These are phyloP conservation scores for Phalacrocorax brasilianus DNA, from an alignment of 2,113 vertebrate species.

Conservation along the genomic window DNA sequence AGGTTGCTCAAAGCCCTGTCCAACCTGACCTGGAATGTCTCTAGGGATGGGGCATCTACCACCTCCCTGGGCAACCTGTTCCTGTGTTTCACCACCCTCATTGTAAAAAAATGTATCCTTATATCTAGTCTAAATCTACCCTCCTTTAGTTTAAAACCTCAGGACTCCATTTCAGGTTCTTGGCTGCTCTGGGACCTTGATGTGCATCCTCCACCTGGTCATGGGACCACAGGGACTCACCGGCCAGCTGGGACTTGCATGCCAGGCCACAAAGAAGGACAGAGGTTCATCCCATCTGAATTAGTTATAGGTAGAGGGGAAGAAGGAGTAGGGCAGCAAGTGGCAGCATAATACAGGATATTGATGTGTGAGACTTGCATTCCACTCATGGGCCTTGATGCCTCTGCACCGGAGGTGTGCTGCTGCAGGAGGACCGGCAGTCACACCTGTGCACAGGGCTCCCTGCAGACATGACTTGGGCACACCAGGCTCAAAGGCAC, in stretches of 20 bases:
- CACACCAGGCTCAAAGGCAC: not conserved
- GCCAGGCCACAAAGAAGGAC: not conserved
- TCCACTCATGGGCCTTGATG: fast-evolving
- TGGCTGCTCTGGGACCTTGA: not conserved
- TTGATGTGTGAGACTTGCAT: not conserved
- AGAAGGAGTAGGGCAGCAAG: not conserved
- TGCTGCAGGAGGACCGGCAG: not conserved
- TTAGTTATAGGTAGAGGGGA: not conserved
- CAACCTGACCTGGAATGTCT: not conserved
- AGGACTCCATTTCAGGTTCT: not conserved
- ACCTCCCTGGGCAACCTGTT: not conserved
- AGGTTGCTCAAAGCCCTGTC: not conserved
- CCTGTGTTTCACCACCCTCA: not conserved
- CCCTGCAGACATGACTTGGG: fast-evolving
- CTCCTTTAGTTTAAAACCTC: not conserved
- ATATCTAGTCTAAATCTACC: not conserved
- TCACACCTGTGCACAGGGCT: not conserved
- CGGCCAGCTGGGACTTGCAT: not conserved
- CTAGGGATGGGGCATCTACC: not conserved
- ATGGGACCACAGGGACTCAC: not conserved
- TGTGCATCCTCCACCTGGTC: not conserved
- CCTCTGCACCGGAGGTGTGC: not conserved
- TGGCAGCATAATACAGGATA: not conserved
- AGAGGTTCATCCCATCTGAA: fast-evolving
- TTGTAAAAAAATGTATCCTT: not conserved